Conservation (phyloP, 2,113 vertebrate genomes). For the Choloepus hoffmanni region DNA sequence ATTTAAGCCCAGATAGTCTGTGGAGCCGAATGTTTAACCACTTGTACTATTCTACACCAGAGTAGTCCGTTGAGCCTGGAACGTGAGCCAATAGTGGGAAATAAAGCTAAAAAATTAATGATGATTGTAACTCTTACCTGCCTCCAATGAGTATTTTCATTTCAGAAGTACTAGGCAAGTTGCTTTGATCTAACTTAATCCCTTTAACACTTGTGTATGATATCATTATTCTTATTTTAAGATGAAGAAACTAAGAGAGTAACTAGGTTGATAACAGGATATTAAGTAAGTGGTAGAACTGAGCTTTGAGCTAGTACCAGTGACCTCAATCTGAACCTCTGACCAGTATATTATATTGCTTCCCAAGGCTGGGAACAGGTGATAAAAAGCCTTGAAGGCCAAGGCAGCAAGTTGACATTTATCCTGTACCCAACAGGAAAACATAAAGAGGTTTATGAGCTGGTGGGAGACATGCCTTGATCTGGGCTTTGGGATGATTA, state of each 20-base stretch:
- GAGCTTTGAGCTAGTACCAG: background rate
- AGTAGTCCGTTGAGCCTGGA: background rate
- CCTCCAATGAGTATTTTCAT: background rate
- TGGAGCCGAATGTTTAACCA: background rate
- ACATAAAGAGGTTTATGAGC: background rate
- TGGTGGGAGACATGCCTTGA: background rate
- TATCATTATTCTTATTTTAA: background rate
- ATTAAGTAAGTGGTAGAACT: background rate
- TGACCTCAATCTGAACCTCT: background rate
- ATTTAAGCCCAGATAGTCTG: background rate
- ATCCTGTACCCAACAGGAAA: background rate
- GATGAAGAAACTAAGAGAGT: background rate
- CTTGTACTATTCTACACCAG: background rate
- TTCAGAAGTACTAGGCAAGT: background rate
- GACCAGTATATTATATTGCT: background rate
- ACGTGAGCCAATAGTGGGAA: background rate
- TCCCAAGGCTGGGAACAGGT: background rate
- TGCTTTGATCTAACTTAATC: background rate
- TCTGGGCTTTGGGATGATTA: background rate
- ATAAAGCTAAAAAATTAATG: background rate
- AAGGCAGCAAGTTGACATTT: background rate
- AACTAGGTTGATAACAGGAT: background rate
- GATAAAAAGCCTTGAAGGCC: background rate
- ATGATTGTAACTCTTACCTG: background rate
- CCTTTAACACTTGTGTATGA: background rate